Evolutionary conservation across 2,888 invertebrate genomes (phyloP), one percentile per base, ranked within the genome.

Genomic region (Actias luna): DNA sequence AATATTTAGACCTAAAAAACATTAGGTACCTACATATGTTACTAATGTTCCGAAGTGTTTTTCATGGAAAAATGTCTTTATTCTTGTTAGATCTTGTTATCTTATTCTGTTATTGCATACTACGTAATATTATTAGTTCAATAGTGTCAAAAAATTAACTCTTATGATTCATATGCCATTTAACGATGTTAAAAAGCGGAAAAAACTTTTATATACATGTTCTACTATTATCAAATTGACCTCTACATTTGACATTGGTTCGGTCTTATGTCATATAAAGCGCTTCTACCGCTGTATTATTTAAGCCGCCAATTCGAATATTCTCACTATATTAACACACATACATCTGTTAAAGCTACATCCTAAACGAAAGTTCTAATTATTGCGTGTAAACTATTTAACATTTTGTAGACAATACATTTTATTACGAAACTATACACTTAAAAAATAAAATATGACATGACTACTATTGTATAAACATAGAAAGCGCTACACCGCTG

Each of bases 211-310:
- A 29, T 57, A 55, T 57, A 36, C 59, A 42, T 61, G 18, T 22
- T 58, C 58, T 68, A 66, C 63, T 64, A 63, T 60, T 76, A 74
- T 67, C 72, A 76, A 78, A 79, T 84, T 84, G 91, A 91, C 92
- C 92, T 92, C 89, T 55, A 79, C 50, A 69, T 87, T 86, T 91
- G 92, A 91, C 92, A 89, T 92, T 92, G 91, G 72, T 76, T 76
- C 72, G 62, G 75, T 75, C 68, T 70, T 65, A 69, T 36, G 63
- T 66, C 60, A 64, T 62, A 61, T 67, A 22, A 72, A 84, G 83
- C 85, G 80, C 76, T 76, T 72, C 16, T 68, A 78, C 78, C 82
- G 79, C 78, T 76, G 27, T 35, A 42, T 58, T 22, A 33, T 58
- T 10, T 58, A 31, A 10, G 42, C 0, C 18, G 39, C 39, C 36